Conservation (phyloP, 2,113 vertebrate genomes). For the Rousettus leschenaultii region DNA sequence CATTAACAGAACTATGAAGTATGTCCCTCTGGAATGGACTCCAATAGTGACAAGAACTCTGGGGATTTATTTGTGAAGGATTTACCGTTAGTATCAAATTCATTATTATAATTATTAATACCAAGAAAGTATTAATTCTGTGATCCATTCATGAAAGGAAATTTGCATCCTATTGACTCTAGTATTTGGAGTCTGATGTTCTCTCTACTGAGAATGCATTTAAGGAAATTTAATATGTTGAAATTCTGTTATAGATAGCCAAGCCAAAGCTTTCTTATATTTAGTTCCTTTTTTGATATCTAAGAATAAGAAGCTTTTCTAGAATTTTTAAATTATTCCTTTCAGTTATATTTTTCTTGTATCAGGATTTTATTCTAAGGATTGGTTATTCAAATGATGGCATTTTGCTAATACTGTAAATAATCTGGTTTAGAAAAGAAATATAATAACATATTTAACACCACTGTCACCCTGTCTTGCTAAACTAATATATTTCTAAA, state of each 20-base stretch:
- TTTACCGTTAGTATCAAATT: slow-evolving; percentile 75
- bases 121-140: neutral
- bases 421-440: neutral
- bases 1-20: slow-evolving; percentile 70
- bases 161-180: neutral
- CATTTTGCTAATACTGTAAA: slow-evolving; percentile 29
- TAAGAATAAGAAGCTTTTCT: neutral
- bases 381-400: neutral
- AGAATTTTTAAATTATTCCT: neutral
- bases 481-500: neutral
- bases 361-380: neutral
- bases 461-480: neutral
- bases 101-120: slow-evolving; percentile 1
- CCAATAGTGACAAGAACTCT: neutral
- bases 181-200: neutral
- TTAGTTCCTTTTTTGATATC: slow-evolving; percentile 16
- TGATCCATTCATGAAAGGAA: slow-evolving; percentile 7
- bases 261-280: slow-evolving; percentile 2
- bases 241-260: slow-evolving; percentile 1
- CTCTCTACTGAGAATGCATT: neutral
- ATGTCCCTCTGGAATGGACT: slow-evolving; percentile 40
- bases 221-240: slow-evolving; percentile 4
- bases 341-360: neutral
- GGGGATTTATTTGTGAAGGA: neutral
- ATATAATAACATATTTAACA: neutral